These are phyloP conservation scores for Noctua fimbriata DNA, from an alignment of 2,888 invertebrate species.

Conservation along the genomic window DNA sequence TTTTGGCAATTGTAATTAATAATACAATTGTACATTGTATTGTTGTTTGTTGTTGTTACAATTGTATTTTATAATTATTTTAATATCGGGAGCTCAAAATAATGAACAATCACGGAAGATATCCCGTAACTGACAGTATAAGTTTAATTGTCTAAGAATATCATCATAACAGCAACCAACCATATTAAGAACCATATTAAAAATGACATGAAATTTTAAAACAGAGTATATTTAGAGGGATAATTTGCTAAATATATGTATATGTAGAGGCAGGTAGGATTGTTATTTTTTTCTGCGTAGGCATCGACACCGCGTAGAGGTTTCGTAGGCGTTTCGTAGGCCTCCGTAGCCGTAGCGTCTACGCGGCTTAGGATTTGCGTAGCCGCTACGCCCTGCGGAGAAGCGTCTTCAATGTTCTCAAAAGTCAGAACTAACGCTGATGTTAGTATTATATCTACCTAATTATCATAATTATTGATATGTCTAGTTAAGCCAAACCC, in stretches of 20 bases:
- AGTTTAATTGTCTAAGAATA: background rate
- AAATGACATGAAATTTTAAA: background rate
- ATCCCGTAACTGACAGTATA: too few relatives aligned
- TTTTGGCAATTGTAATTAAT: too few relatives aligned
- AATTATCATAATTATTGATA: background rate
- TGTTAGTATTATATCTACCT: background rate
- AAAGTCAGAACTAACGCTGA: background rate
- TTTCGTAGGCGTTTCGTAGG: constrained; percentile 11
- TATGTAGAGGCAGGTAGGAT: background rate
- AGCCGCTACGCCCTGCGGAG: constrained; percentile 12
- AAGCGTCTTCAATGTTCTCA: background rate
- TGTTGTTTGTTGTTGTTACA: too few relatives aligned
- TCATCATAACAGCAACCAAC: background rate
- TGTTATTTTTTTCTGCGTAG: background rate
- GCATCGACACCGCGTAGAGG: background rate
- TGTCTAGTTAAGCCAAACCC: background rate
- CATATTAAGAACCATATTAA: background rate
- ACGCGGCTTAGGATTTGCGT: constrained; percentile 24
- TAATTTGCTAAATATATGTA: background rate
- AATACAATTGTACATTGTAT: too few relatives aligned
- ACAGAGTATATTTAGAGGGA: background rate
- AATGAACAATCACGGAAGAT: too few relatives aligned
- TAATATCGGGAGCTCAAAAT: too few relatives aligned
- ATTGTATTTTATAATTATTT: too few relatives aligned
- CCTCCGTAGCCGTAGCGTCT: constrained; percentile 23